phyloP scores from a whole-genome alignment of 1,140 invertebrate genomes.

The Neodiprion pinetum region DNA sequence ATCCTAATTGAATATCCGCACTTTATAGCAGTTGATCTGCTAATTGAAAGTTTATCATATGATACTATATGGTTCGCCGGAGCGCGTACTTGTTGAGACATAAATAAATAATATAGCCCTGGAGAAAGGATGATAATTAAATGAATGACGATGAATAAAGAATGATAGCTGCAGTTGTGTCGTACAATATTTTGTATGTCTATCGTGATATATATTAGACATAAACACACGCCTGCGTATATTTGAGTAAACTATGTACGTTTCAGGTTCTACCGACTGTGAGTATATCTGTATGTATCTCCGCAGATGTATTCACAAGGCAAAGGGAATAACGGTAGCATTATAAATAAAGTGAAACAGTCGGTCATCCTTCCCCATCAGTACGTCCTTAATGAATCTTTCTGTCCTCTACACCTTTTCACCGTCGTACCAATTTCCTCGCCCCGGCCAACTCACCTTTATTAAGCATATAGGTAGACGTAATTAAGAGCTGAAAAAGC shows the following conservation, averaged over 20 bases:
- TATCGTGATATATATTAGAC: no score
- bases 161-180: background rate
- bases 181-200: background rate
- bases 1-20: background rate
- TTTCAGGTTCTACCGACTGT: no score
- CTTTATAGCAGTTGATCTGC: slow-evolving; percentile 7
- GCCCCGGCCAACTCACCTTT: background rate
- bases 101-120: background rate
- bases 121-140: background rate
- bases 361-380: background rate
- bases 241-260: no score
- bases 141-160: background rate
- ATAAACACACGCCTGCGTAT: no score
- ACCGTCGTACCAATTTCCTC: background rate
- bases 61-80: background rate
- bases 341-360: background rate
- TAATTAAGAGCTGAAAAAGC: background rate
- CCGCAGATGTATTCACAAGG: no score
- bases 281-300: no score
- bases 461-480: slow-evolving; percentile 1
- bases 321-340: background rate
- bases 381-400: background rate
- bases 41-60: background rate
- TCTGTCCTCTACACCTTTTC: background rate
- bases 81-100: background rate